Evolutionary conservation across 1,140 invertebrate genomes (phyloP).

Genomic region (Kradibia gibbosae): DNA sequence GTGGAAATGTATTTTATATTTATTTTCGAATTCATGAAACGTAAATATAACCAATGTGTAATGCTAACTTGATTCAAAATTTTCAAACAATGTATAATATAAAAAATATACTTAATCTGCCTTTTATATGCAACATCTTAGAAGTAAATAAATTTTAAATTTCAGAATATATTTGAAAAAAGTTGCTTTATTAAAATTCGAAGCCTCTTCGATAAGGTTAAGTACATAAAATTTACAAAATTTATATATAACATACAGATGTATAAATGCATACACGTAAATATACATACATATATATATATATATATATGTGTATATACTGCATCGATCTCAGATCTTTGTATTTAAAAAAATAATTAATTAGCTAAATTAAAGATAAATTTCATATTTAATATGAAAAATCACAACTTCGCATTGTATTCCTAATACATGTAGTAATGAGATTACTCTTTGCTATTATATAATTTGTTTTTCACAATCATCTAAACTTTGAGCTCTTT

Average conservation of each 20-base stretch:
- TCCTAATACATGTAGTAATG: conserved; percentile 16
- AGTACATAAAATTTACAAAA: conserved; percentile 35
- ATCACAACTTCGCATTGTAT: conserved; percentile 13
- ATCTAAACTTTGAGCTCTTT: conserved; percentile 11
- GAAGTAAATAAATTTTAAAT: no score
- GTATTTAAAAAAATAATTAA: conserved; percentile 35
- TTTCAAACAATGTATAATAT: no score
- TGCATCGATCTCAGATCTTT: conserved; percentile 24
- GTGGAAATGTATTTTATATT: no score
- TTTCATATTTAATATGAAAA: conserved; percentile 28
- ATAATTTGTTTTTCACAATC: neutral
- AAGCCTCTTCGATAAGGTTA: conserved; percentile 23
- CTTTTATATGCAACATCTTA: no score
- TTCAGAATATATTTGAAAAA: conserved; percentile 1
- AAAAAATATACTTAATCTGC: no score
- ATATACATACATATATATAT: neutral
- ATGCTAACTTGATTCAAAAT: no score
- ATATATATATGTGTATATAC: no score
- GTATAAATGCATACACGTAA: neutral
- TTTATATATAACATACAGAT: neutral
- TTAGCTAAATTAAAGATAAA: neutral
- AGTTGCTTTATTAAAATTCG: conserved; percentile 26
- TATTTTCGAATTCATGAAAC: no score
- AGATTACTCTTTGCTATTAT: conserved; percentile 30
- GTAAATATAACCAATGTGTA: no score